A percentile compares a stretch with the other conserved stretches of the same genome.
Conservation (phyloP, 2,888 invertebrate species). For the Andrena chrysosceles region DNA sequence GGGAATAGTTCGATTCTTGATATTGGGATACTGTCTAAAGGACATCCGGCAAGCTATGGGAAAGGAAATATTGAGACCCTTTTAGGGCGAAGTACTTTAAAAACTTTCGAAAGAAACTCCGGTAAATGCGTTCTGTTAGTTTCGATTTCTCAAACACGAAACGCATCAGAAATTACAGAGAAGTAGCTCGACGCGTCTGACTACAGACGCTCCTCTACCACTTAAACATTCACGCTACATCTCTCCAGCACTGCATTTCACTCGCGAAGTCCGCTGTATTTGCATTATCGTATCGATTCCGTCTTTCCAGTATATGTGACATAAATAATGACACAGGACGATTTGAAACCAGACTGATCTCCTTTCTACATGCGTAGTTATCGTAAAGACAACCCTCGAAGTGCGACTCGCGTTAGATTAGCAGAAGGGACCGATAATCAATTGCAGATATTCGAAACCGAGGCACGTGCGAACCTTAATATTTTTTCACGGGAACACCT, state of each 20-base stretch:
- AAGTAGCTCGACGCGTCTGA: neutral
- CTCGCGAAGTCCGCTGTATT: too few species aligned
- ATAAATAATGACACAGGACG: neutral
- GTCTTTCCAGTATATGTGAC: too few species aligned
- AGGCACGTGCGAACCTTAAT: slow-evolving; percentile 23
- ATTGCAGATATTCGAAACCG: neutral
- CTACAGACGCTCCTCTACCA: too few species aligned
- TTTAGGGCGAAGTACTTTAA: neutral
- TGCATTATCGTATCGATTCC: too few species aligned
- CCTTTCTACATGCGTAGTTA: neutral
- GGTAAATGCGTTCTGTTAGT: too few species aligned
- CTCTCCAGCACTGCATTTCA: too few species aligned
- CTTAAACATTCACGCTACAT: too few species aligned
- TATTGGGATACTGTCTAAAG: neutral
- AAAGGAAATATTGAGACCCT: neutral
- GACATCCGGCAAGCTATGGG: neutral
- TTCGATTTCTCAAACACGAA: too few species aligned
- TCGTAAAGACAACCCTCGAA: too few species aligned
- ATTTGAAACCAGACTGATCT: neutral
- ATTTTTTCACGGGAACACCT: slow-evolving; percentile 7
- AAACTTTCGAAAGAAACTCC: neutral
- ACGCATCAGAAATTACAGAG: neutral
- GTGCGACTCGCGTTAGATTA: neutral
- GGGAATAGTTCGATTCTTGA: neutral
- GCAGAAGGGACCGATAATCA: neutral